Evolutionary conservation across 1,140 invertebrate species (phyloP).

Genomic region (Hirudo medicinalis): DNA sequence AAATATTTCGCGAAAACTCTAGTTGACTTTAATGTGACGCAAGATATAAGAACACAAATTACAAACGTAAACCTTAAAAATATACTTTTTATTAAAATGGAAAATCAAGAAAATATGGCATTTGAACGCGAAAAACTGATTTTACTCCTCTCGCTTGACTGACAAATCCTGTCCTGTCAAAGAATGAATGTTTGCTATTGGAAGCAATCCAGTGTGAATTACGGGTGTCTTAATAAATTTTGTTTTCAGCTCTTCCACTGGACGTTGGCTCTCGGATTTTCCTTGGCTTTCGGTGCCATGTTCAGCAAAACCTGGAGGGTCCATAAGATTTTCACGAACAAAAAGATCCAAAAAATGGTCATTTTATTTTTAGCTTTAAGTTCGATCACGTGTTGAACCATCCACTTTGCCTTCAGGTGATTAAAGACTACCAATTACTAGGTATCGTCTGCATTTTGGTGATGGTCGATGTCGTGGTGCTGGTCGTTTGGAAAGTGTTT

Average conservation of each 20-base stretch:
- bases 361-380: slow-evolving; percentile 13
- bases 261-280: slow-evolving; percentile 90
- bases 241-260: slow-evolving; percentile 44
- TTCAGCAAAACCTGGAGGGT: slow-evolving; percentile 98
- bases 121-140: too few species aligned
- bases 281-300: slow-evolving; percentile 90
- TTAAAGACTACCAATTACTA: slow-evolving; percentile 92
- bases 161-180: too few species aligned
- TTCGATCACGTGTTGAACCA: neutral
- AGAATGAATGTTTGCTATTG: too few species aligned
- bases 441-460: slow-evolving; percentile 84
- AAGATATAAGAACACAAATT: too few species aligned
- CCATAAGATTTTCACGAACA: slow-evolving; percentile 87
- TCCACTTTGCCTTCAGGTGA: slow-evolving; percentile 52
- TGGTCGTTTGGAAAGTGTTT: slow-evolving; percentile 87
- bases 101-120: too few species aligned
- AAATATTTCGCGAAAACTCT: too few species aligned
- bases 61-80: too few species aligned
- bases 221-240: neutral
- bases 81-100: too few species aligned
- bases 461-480: slow-evolving; percentile 74
- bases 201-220: too few species aligned
- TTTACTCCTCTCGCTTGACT: too few species aligned
- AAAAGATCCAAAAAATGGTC: slow-evolving; percentile 74
- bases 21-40: too few species aligned